These are phyloP conservation scores for Lordiphosa mommai DNA, from an alignment of 1,140 invertebrate genomes.

Conservation along the genomic window DNA sequence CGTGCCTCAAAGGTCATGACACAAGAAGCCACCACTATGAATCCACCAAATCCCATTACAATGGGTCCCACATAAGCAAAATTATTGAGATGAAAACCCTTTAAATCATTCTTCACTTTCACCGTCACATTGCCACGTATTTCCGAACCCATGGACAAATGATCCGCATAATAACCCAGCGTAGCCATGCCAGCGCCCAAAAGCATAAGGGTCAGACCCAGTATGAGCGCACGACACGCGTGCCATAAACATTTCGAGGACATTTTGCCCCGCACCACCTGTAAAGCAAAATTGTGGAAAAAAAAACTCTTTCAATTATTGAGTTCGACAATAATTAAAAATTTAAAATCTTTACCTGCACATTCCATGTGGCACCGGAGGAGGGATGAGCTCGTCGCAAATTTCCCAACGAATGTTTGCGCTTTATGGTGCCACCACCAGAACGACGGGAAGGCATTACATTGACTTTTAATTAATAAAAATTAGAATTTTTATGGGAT, in stretches of 20 bases:
- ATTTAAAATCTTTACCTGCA: constrained; percentile 38
- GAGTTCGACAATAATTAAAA: no score
- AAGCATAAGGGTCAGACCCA: constrained; percentile 90
- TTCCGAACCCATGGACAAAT: constrained; percentile 87
- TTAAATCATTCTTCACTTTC: constrained; percentile 88
- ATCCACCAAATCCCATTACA: constrained; percentile 95
- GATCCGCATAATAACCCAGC: constrained; percentile 92
- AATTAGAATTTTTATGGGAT: constrained; percentile 16
- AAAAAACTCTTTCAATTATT: no score
- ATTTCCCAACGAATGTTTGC: constrained; percentile 82
- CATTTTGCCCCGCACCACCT: constrained; percentile 89
- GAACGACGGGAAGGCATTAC: constrained; percentile 77
- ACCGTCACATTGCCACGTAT: constrained; percentile 88
- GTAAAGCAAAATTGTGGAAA: constrained; percentile 38
- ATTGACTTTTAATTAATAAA: constrained; percentile 15
- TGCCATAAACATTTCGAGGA: constrained; percentile 93
- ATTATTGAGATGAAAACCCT: constrained; percentile 93
- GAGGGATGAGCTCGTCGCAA: constrained; percentile 84
- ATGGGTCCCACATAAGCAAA: constrained; percentile 94
- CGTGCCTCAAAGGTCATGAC: constrained; percentile 97
- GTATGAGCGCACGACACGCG: constrained; percentile 91
- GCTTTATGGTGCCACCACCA: constrained; percentile 79
- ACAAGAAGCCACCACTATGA: constrained; percentile 94
- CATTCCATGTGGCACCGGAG: constrained; percentile 86
- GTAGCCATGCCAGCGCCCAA: constrained; percentile 94